Conservation (phyloP, 2,113 vertebrate genomes). For the Lethenteron camtschaticum region DNA sequence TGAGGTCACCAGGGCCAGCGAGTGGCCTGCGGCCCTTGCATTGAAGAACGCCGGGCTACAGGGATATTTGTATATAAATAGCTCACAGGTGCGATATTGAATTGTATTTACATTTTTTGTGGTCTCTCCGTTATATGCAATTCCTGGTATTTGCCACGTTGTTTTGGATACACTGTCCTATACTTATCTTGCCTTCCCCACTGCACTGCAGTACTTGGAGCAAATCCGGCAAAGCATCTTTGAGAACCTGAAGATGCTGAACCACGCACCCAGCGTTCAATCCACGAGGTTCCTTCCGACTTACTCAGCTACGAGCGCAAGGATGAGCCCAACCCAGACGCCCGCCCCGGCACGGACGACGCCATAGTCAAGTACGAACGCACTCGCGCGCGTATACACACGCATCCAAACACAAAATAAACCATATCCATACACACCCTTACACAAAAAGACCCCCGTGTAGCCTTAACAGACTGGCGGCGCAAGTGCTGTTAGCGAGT, state of each 20-base stretch:
- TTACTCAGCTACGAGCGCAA: slow-evolving; percentile 73
- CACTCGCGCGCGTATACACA: neutral
- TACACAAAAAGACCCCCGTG: too few relatives aligned
- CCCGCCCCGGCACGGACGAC: slow-evolving; percentile 15
- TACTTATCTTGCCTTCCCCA: neutral
- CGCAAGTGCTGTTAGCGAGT: too few relatives aligned
- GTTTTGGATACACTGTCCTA: neutral
- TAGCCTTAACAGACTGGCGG: too few relatives aligned
- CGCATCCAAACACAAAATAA: too few relatives aligned
- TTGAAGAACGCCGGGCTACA: neutral
- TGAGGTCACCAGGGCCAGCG: too few relatives aligned
- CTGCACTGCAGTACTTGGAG: slow-evolving; percentile 51
- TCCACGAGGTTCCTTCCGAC: slow-evolving; percentile 85
- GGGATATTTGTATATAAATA: neutral
- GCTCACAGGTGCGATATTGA: neutral
- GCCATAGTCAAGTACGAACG: neutral
- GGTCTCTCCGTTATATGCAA: neutral
- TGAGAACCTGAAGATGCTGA: slow-evolving; percentile 95
- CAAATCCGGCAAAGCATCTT: slow-evolving; percentile 93
- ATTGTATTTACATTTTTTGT: too few relatives aligned
- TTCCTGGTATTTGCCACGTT: neutral
- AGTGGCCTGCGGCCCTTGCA: neutral
- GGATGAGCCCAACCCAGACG: slow-evolving; percentile 73
- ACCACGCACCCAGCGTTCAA: slow-evolving; percentile 94
- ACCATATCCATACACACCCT: too few relatives aligned